These are phyloP conservation scores for Chelonus insularis DNA, from an alignment of 1,140 invertebrate species.

Conservation along the genomic window DNA sequence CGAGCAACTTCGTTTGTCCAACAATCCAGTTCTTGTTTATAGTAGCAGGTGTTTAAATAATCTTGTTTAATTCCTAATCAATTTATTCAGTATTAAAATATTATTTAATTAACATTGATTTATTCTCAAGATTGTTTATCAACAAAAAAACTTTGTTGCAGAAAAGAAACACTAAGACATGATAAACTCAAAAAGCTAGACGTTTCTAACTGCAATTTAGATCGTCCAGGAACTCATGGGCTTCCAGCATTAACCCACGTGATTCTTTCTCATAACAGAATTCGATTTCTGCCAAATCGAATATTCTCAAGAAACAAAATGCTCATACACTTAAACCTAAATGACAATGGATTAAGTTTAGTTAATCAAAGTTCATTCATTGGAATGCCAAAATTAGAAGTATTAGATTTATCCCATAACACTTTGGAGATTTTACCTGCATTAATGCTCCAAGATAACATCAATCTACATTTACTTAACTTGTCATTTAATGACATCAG, in stretches of 20 bases:
- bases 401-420: constrained; percentile 69
- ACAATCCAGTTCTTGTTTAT: constrained; percentile 47
- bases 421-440: constrained; percentile 61
- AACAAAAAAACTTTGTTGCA: constrained; percentile 38
- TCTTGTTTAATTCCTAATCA: no score
- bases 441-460: constrained; percentile 62
- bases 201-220: constrained; percentile 67
- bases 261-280: constrained; percentile 65
- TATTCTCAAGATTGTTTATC: no score
- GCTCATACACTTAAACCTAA: constrained; percentile 65
- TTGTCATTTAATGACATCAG: constrained; percentile 65
- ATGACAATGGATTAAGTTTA: constrained; percentile 64
- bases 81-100: no score
- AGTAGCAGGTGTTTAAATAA: constrained; percentile 42
- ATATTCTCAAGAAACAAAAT: constrained; percentile 66
- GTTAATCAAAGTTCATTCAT: constrained; percentile 55
- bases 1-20: constrained; percentile 42
- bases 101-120: no score
- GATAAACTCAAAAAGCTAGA: constrained; percentile 62
- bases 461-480: constrained; percentile 64
- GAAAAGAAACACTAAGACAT: constrained; percentile 55
- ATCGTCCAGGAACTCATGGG: constrained; percentile 64
- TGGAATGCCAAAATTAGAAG: constrained; percentile 56
- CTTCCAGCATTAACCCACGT: constrained; percentile 64
- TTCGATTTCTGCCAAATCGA: constrained; percentile 60